Percentiles rank a stretch among this genome's conserved stretches.
Evolutionary conservation across 2,797 vertebrate genomes (phyloP).

Genomic region (Momotus momota): DNA sequence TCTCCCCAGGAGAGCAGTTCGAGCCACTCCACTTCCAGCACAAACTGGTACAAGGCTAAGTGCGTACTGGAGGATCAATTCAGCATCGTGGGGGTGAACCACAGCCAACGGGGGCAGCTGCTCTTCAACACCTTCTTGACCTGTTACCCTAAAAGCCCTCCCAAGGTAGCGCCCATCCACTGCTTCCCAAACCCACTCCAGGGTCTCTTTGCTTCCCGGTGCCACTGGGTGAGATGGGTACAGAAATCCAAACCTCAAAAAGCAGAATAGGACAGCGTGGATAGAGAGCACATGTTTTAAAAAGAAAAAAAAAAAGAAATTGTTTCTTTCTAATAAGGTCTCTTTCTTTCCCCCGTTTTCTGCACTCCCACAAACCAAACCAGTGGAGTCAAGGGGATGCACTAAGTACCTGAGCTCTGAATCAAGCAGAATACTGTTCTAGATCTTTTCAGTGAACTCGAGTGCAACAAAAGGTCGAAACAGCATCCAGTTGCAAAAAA

Average conservation of each 20-base stretch:
- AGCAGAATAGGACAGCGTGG: not conserved
- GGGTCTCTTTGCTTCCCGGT: not conserved
- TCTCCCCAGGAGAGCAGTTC: constrained; percentile 43
- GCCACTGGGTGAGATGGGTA: not conserved
- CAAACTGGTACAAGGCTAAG: constrained; percentile 4
- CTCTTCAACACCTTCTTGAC: not conserved
- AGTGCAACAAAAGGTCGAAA: constrained; percentile 39
- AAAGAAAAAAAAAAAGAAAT: not conserved
- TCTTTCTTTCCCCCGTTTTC: not conserved
- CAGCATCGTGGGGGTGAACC: not conserved
- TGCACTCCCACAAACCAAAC: constrained; percentile 49
- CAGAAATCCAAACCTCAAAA: not conserved
- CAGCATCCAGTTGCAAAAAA: constrained; percentile 42
- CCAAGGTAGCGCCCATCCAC: not conserved
- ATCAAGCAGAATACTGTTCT: constrained; percentile 66
- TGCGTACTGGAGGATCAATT: not conserved
- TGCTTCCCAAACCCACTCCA: not conserved
- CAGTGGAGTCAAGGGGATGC: constrained; percentile 49
- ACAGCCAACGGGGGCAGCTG: not conserved
- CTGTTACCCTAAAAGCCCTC: not conserved
- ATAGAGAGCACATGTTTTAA: not conserved
- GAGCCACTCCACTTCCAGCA: constrained; percentile 30
- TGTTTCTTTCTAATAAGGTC: not conserved
- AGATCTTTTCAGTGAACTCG: constrained; percentile 45
- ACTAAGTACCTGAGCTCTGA: constrained; percentile 75